Percentiles rank a stretch among this genome's conserved stretches.
Evolutionary conservation across 2,888 invertebrate species (phyloP).

Genomic region (Aphidoletes aphidimyza): DNA sequence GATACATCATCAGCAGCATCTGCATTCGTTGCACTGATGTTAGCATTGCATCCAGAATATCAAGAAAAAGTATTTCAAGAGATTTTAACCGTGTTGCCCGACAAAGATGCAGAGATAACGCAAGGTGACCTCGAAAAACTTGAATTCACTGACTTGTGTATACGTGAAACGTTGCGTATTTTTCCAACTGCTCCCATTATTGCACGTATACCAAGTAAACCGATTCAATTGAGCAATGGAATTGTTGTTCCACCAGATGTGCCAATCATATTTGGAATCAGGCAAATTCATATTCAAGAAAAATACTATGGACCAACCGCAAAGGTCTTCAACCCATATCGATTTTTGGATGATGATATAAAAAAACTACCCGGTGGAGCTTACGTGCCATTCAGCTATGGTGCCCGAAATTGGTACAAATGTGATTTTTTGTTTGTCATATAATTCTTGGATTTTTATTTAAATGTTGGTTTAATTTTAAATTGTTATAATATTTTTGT

Average conservation of each 20-base stretch:
- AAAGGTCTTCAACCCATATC: slow-evolving; percentile 10
- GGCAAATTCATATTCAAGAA: slow-evolving; percentile 25
- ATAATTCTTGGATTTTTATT: too few relatives aligned
- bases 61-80: slow-evolving; percentile 50
- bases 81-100: slow-evolving; percentile 3
- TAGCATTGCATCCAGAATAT: slow-evolving; percentile 52
- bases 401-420: slow-evolving; percentile 28
- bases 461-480: background rate
- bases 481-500: too few relatives aligned
- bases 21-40: background rate
- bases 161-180: slow-evolving; percentile 50
- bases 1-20: slow-evolving; percentile 9
- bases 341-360: slow-evolving; percentile 5
- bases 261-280: background rate
- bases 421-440: too few relatives aligned
- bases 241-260: slow-evolving; percentile 12
- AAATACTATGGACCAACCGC: slow-evolving; percentile 39
- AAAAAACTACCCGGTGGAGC: slow-evolving; percentile 10
- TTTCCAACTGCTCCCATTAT: slow-evolving; percentile 44
- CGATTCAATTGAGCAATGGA: background rate
- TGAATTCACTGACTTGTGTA: slow-evolving; percentile 28
- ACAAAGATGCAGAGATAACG: slow-evolving; percentile 13
- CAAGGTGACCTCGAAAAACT: background rate
- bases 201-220: background rate
- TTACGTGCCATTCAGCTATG: slow-evolving; percentile 32